Evolutionary conservation across 2,888 invertebrate genomes (phyloP), one percentile per base, ranked within the genome.

Genomic region (Lasioglossum marginatum): DNA sequence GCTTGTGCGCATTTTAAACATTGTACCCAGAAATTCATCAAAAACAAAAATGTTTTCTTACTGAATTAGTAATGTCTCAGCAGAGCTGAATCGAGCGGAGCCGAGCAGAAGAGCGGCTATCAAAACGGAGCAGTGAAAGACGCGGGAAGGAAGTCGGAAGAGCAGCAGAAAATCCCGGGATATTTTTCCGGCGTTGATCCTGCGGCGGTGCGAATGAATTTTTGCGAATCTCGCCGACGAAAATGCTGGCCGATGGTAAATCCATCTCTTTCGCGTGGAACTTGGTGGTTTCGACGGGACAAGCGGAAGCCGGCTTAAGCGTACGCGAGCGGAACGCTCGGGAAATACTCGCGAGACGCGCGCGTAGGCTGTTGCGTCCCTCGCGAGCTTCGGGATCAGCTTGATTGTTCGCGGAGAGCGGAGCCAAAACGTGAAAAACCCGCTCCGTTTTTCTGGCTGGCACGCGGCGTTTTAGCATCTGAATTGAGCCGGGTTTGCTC

Each of bases 251-350:
- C 78, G 70, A 45, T 66, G 79, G 16, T 78, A 80, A 89, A 87
- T 89, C 76, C 83, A 80, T 89, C 89, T 89, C 83, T 89, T 89
- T 89, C 89, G 83, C 70, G 27, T 14, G 14, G 27, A 27, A n/a
- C 14, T 27, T 5, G 60, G 48, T 14, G 60, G 23, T 8, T 23
- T 23, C 8, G 23, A 52, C 52, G 52, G 52, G 52, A 52, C 52
- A 52, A 8, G 23, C 52, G 23, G 52, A 23, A 52, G 8, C 52
- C 23, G 52, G 52, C 52, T 52, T 52, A 52, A 52, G 52, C 23
- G 23, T 52, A 8, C 23, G 52, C 52, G 52, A 52, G 52, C 52
- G 23, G 2, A 48, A 48, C 48, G 48, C 48, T 19, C 48, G 48
- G 19, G 19, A 52, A 52, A 52, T 23, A 23, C 52, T 52, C 52